These are phyloP conservation scores for Bufo bufo DNA, from an alignment of 2,113 vertebrate genomes.

Conservation along the genomic window DNA sequence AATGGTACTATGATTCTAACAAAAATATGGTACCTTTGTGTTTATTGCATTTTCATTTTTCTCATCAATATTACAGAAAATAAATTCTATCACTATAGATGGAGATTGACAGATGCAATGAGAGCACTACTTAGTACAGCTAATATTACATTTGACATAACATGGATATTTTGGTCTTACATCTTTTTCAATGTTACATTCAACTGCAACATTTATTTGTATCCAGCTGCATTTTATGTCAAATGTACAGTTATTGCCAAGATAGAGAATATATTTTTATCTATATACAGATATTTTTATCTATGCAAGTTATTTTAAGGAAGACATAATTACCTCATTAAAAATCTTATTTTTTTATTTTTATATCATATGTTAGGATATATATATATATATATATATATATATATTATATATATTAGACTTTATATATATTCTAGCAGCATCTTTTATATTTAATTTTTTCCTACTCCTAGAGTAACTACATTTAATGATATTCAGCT, in stretches of 20 bases:
- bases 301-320: background rate
- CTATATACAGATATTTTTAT: conserved; percentile 38
- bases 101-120: background rate
- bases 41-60: background rate
- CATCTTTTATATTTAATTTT: background rate
- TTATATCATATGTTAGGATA: background rate
- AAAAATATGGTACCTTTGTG: background rate
- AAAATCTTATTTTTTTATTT: background rate
- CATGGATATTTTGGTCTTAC: conserved; percentile 22
- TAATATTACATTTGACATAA: conserved; percentile 4
- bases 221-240: conserved; percentile 51
- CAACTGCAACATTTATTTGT: conserved; percentile 53
- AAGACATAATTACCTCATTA: conserved; percentile 14
- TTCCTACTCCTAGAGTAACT: background rate
- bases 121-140: background rate
- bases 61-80: background rate
- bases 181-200: conserved; percentile 46
- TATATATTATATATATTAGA: background rate
- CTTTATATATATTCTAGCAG: background rate
- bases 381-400: background rate
- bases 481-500: background rate
- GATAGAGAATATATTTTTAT: conserved; percentile 56
- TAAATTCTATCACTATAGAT: background rate
- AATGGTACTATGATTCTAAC: background rate
- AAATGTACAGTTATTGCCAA: conserved; percentile 68